Conservation (phyloP, 2,113 vertebrate genomes). For the Machaerirhynchus nigripectus region DNA sequence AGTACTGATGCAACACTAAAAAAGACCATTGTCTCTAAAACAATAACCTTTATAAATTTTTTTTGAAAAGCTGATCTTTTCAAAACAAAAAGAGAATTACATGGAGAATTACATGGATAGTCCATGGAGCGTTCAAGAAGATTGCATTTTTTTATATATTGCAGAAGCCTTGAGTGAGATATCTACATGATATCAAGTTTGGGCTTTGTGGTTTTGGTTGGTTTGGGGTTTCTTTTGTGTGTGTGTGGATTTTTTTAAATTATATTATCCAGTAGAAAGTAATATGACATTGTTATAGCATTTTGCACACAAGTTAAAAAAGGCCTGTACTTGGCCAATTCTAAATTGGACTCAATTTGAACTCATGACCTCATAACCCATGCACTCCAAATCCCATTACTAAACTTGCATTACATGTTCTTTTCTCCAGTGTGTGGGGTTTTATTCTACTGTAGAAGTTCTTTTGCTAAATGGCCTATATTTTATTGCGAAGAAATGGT, state of each 20-base stretch:
- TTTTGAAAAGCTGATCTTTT: neutral
- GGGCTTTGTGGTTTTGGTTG: fast-evolving
- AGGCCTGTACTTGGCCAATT: neutral
- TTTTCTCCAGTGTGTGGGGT: neutral
- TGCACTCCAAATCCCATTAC: neutral
- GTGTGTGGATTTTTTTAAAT: neutral
- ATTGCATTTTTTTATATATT: neutral
- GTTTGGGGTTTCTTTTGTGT: neutral
- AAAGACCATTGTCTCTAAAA: neutral
- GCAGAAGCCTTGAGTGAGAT: neutral
- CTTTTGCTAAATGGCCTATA: neutral
- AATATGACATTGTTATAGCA: neutral
- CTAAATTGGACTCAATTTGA: neutral
- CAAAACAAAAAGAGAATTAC: neutral
- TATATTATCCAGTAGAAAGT: neutral
- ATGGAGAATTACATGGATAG: too few relatives aligned
- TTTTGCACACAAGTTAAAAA: neutral
- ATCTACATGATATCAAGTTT: neutral
- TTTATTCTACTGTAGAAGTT: neutral
- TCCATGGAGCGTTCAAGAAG: neutral
- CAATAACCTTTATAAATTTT: neutral
- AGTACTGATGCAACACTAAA: neutral
- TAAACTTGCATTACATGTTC: neutral
- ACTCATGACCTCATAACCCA: neutral
- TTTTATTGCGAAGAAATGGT: neutral